Evolutionary conservation across 1,140 invertebrate genomes (phyloP), one percentile per base, ranked within the genome.

Genomic region (Drosophila biarmipes): DNA sequence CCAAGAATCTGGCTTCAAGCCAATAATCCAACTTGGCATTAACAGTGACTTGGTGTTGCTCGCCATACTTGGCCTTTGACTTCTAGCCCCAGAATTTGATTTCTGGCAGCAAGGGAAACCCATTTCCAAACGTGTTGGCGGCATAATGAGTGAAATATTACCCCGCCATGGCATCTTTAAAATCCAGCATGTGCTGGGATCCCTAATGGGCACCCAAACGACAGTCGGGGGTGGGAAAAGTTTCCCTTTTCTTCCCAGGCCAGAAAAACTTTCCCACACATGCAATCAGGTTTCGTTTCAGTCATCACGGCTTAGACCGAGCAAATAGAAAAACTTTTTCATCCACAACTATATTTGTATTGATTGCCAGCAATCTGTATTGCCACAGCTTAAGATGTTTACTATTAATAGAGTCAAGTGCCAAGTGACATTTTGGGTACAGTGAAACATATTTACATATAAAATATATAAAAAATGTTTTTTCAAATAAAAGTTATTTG

Each of bases 91-190:
- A 12, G 12, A 45, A 29, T 40, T 34, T 38, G 51, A 12, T 43
- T 37, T 21, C 27, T 52, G 54, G 38, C 73, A 57, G 62, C 42
- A 58, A 7, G 45, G 55, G 27, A 53, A 67, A 59, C 52, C 66
- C 61, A 63, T 57, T 52, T 52, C 40, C 42, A 53, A 52, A 58
- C 71, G 75, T 82, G 82, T 76, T 55, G 76, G 29, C 12, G 42
- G 34, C 63, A 64, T 87, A 58, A 81, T 68, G 62, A 63, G 53
- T 75, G 54, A 86, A 75, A 72, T 86, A 82, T 78, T 64, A 59
- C 58, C 64, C 45, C 24, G n/a, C 19, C 59, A 62, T 58, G 12
- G 14, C 27, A 19, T 62, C 55, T 73, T 73, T 69, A 67, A 78
- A 66, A 35, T 57, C 45, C n/a, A 53, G 42, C 35, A 67, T 59